Base-by-base conservation (phyloP, 2,113 vertebrate species). In the Petrocephalus microphthalmus region DNA sequence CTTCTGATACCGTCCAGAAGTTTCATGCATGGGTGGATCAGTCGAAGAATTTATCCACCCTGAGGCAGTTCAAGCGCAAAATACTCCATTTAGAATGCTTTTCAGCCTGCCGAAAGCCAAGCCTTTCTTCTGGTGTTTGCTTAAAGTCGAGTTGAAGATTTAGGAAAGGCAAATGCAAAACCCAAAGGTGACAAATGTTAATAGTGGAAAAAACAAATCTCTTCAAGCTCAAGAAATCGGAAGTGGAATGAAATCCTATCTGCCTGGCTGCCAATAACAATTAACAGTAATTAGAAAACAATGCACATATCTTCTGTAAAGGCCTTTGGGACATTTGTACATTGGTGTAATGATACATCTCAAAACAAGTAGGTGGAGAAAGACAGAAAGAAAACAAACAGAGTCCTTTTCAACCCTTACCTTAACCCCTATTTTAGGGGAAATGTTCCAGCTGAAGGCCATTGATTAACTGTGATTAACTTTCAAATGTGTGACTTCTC, bases 1-100 rank as follows among this genome's bases (percentile, higher is more conserved):
- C 42, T 87, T 74, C 56, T 37, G 37, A 82, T 84, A 47, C 25
- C 67, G 45, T 56, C 78, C 81, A 53, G 45, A 29, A 19, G 33
- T 25, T 25, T 87, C n/a, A 56, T 82, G 86, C n/a, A 67, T 85
- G 54, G 88, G 29, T 64, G 51, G 56, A 42, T 85, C 88, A 53
- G 17, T 71, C 42, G 37, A 49, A 81, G 87, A 33, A 29, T 47
- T 42, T 17, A 92, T 91, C 93, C 93, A 93, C 94, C 91, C 92
- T 92, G 78, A 33, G 91, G 88, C 93, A 92, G 91, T 91, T 94
- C 94, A 90, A 60, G 22, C 45, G 15, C 84, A 19, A 88, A 51
- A 60, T 64, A 49, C 37, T 88, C 10, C 57, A 20, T 60, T 64
- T 54, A 15, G 7, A 85, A 85, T 85, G 42, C 19, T 83, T 85